Base-by-base conservation (phyloP, 37 sponge, comb jelly and placozoan species). In the Chondrosia reniformis region DNA sequence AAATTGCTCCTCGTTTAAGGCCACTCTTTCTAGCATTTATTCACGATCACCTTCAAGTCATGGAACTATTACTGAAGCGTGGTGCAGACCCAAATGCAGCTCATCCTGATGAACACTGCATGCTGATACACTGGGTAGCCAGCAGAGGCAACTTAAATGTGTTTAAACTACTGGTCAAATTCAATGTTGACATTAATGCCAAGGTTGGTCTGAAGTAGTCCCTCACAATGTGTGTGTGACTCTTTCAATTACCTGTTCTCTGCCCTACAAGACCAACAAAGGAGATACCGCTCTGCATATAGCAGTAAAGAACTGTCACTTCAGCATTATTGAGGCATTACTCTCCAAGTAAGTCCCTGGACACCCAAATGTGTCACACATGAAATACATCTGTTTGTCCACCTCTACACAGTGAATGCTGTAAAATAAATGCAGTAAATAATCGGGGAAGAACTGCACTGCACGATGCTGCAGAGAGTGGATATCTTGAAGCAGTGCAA, bases 41-140 rank as follows among this genome's bases (percentile, higher is more conserved):
- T 36, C 64, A 81, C 30, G 92, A 91, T 67, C 88, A 91, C 76
- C 78, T 41, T 49, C 88, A 87, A 66, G 88, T 91, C 38, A 59
- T 55, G 45, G 41, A 55, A 61, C 38, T 67, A 12, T 39, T 67
- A 3, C 39, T 67, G 33, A 43, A 21, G n/a, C 15, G 54, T 21
- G 92, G 88, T 25, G 92, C 92, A 39, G 72, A 91, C 77, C 88
- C 92, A 21, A 81, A 80, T 32, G 39, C 54, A 2, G 43, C 55
- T 2, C 84, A 87, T 45, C 78, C 84, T 6, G 10, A 27, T 33
- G 80, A 84, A 46, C 77, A 78, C 30, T 59, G 80, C 45, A 59
- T 79, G 10, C 39, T 91, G 7, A 45, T 91, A 15, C 92, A 91
- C 62, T 57, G 59, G 76, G 84, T 85, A 1, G 67, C 81, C n/a